phyloP scores from a whole-genome alignment of 2,797 vertebrate species.

The Dermochelys coriacea region DNA sequence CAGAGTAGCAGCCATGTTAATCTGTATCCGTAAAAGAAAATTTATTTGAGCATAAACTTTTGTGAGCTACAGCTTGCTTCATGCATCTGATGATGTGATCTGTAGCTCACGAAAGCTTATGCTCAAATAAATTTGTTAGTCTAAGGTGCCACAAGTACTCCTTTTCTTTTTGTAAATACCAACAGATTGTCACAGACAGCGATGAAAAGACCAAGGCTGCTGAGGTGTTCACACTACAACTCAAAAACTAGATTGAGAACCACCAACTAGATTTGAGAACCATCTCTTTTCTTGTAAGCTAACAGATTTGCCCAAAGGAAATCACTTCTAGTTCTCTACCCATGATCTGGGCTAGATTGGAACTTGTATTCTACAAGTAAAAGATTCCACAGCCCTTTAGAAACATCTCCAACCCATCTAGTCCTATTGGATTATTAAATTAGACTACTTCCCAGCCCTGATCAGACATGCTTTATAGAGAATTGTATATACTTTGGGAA shows the following conservation, averaged over 20 bases:
- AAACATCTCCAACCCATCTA: background rate
- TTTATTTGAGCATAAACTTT: too few relatives aligned
- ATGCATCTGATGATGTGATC: too few relatives aligned
- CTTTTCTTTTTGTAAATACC: background rate
- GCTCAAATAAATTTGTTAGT: too few relatives aligned
- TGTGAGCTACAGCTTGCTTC: too few relatives aligned
- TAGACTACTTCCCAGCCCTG: background rate
- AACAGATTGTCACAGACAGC: too few relatives aligned
- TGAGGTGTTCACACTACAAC: background rate
- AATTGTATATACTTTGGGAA: slow-evolving; percentile 44
- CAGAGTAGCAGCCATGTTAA: too few relatives aligned
- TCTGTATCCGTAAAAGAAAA: too few relatives aligned
- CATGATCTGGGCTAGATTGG: background rate
- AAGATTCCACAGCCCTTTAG: background rate
- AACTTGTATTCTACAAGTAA: background rate
- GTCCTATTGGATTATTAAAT: background rate
- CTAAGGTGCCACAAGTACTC: too few relatives aligned
- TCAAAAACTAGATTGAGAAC: background rate
- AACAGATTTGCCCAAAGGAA: background rate
- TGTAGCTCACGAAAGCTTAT: too few relatives aligned
- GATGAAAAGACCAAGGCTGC: too few relatives aligned
- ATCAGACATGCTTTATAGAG: slow-evolving; percentile 8
- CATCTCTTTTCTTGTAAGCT: background rate
- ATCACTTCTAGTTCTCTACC: background rate
- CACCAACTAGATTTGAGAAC: background rate